Base-by-base conservation (phyloP, 2,113 vertebrate species). In the Melanerpes formicivorus region DNA sequence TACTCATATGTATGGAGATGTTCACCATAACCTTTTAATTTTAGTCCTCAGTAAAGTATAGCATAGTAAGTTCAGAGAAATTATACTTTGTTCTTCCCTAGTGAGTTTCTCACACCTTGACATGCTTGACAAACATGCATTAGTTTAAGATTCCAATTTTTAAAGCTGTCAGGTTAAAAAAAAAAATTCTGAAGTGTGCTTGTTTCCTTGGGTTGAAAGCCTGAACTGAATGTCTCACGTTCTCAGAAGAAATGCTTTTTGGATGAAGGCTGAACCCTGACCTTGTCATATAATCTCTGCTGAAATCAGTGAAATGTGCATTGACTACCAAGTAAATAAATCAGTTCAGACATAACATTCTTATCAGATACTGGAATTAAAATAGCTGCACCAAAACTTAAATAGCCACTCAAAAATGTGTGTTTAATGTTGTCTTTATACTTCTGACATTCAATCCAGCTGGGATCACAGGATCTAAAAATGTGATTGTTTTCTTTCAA, bases 131-230 rank as follows among this genome's bases (percentile, higher is more conserved):
- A 93, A 91, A 71, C 72, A 87, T 5, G 34, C 11, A 56, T 79
- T 91, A 81, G 70, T 73, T 90, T 80, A 90, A 92, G 88, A 88
- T 93, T 88, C 88, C 55, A 76, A 81, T 90, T 54, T 93, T n/a
- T 81, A 84, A 94, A 91, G 80, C 62, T 69, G 81, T 11, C 79
- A 90, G 60, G 21, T 90, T 82, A 60, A 82, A 95, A 95, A 70
- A 95, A 70, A 50, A 92, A 93, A 73, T 22, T 12, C 42, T 60
- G 77, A 77, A 74, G 22, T 1, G 0, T 48, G 22, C 37, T 80
- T 87, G 37, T 91, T 96, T 92, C 62, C 55, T 55, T 67, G 19
- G n/a, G 10, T 37, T 84, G 77, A 88, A 86, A 81, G 48, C 55
- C 67, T 90, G 40, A 88, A 84, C 40, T 30, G 67, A 64, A 56